Evolutionary conservation across 2,113 vertebrate genomes (phyloP), one percentile per base, ranked within the genome.

Genomic region (Tursiops truncatus): DNA sequence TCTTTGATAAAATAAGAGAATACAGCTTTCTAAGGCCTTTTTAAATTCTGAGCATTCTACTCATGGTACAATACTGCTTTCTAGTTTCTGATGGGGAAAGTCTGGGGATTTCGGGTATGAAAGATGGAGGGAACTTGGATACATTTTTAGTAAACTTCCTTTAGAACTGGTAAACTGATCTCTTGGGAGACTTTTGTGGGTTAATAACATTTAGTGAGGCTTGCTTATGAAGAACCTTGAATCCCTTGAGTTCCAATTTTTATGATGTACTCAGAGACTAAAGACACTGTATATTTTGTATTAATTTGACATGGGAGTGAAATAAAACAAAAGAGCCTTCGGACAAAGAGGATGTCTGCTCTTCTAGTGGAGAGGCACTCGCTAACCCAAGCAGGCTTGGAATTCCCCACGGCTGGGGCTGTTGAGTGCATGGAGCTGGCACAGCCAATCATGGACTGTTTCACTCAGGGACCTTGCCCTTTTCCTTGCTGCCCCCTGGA

Each of bases 71-170:
- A 0, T 86, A 18, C 73, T 86, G 36, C 82, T 79, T 73, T 95
- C 65, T 95, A 74, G 91, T 92, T 81, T 82, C 62, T 73, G 14
- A 44, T 2, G 88, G n/a, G n/a, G 80, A 76, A 90, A 94, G 17
- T 77, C 44, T 93, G 89, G 79, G 94, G 65, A 25, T 85, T 88
- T 68, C 1, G 25, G 6, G 1, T 95, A 38, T 92, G 71, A 68
- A 96, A 96, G 94, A 95, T 73, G 47, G 41, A 77, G 33, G 65
- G 63, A 95, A 83, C 33, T 56, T 92, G 71, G 84, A 91, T 96
- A 65, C n/a, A 73, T 89, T 96, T 95, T 96, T 97, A 95, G 53
- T 95, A 73, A 95, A 68, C 36, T 81, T 94, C 47, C 53, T 94
- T 96, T 92, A 85, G 20, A 86, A 74, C 17, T 95, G 84, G 28